Base-by-base conservation (phyloP, 2,888 invertebrate species). In the Nasonia oneida region DNA sequence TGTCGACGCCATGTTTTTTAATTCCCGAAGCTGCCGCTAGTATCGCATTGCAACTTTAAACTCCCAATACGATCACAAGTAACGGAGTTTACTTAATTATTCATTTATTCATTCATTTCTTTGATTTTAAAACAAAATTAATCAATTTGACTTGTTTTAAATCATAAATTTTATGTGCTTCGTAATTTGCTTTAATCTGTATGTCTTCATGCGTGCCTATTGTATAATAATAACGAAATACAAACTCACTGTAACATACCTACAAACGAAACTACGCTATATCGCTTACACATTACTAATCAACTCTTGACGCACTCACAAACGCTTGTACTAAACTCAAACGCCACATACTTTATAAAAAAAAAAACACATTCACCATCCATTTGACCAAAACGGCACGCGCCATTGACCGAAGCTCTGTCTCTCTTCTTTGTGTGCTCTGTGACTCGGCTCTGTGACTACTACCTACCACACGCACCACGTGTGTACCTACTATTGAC, bases 401-500 rank as follows among this genome's bases (percentile, higher is more conserved):
- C 29, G 39, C 37, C 5, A 42, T 29, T 78, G 78, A 78, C 79
- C 79, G 50, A 80, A 70, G 70, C 70, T 81, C 33, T 76, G 37
- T 50, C 53, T 85, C 29, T 85, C 70, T 76, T 81, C 15, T 81
- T n/a, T 71, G 23, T 81, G 91, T 94, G 29, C 77, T 76, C n/a
- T 93, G 4, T 91, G 91, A 23, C 57, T 61, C 57, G 57, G 57
- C 57, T 61, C 57, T 61, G 57, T 61, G 57, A 61, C 57, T 61
- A 61, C 57, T 61, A 61, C 57, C 85, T 87, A 85, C 37, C 76
- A n/a, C 71, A 18, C 29, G 50, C 81, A 50, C 23, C 47, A 42
- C 29, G 37, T 33, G 39, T 70, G 80, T 64, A 67, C 64, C 61
- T 57, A 33, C 18, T 71, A 61, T 61, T 61, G 50, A 71, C 42